Base-by-base conservation (phyloP, 2,888 invertebrate genomes). In the Thymelicus lineola region DNA sequence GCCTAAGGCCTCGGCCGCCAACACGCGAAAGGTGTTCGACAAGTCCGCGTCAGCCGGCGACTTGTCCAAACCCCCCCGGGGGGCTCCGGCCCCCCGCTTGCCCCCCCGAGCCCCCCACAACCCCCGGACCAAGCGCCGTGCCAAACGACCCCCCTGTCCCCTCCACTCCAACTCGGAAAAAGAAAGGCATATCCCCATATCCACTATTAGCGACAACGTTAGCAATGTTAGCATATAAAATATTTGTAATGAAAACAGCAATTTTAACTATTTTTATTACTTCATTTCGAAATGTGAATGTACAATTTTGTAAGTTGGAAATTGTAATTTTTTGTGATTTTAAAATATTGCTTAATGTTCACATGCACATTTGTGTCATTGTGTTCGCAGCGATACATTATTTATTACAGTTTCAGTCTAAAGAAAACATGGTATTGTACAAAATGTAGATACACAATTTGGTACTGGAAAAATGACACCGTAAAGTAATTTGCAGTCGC, bases 171-270 rank as follows among this genome's bases (percentile, higher is more conserved):
- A 81, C 62, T 75, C 77, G 0, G 80, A 82, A 6, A 81, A 81
- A 57, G 77, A 82, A 48, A 72, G 76, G 20, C 74, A 78, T 57
- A 69, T 75, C 36, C 83, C 83, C 55, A 87, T 92, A 72, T 76
- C 90, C 2, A 92, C 90, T 6, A 89, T 91, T 70, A 89, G 91
- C 50, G 92, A 91, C 76, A 91, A 89, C 71, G 84, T 92, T 72
- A 92, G 92, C 76, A 91, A 89, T 71, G 84, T 92, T 72, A 92
- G 92, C 75, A 89, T 91, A 79, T 91, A 89, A 79, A 46, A 60
- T 36, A 45, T 46, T 14, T 58, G 15, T 38, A 38, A 58, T 7
- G 15, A 0, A 58, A 15, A 36, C 36, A 58, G 15, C n/a, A 14
- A 35, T 57, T 38, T 38, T 36, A 38, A 58, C 17, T 35, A 55